A percentile compares a stretch with the other conserved stretches of the same genome.
phyloP scores from a whole-genome alignment of 1,140 invertebrate genomes.

The Diuraphis noxia region DNA sequence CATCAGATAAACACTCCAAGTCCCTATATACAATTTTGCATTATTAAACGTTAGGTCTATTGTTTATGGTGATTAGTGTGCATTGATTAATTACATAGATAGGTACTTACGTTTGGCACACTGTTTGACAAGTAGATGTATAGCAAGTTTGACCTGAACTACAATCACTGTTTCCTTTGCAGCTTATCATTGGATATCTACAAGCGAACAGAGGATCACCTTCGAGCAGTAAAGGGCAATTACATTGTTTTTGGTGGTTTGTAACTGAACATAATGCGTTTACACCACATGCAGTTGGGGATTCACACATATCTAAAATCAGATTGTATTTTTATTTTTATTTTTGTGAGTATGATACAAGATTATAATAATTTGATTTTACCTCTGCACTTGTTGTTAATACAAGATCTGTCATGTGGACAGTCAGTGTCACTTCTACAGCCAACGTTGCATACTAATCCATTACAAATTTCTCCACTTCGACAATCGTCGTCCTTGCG shows the following conservation, averaged over 20 bases:
- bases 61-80: not conserved
- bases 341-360: not conserved
- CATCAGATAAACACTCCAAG: conserved; percentile 77
- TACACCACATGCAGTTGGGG: conserved; percentile 79
- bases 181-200: conserved; percentile 71
- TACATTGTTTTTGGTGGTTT: conserved; percentile 74
- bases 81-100: not conserved
- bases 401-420: conserved; percentile 69
- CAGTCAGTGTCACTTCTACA: conserved; percentile 82
- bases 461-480: conserved; percentile 81
- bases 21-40: conserved; percentile 66
- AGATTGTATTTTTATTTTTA: not conserved
- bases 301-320: conserved; percentile 68
- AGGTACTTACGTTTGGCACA: conserved; percentile 68
- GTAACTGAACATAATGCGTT: conserved; percentile 74
- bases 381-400: conserved; percentile 74
- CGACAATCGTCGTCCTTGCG: conserved; percentile 78
- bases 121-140: conserved; percentile 72
- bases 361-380: not conserved
- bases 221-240: conserved; percentile 71
- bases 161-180: conserved; percentile 70
- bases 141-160: conserved; percentile 71
- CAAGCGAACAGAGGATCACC: conserved; percentile 78
- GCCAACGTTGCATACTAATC: conserved; percentile 74
- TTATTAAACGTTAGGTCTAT: not conserved